Evolutionary conservation across 1,140 invertebrate species (phyloP).

Genomic region (Heliconius eleuchia): DNA sequence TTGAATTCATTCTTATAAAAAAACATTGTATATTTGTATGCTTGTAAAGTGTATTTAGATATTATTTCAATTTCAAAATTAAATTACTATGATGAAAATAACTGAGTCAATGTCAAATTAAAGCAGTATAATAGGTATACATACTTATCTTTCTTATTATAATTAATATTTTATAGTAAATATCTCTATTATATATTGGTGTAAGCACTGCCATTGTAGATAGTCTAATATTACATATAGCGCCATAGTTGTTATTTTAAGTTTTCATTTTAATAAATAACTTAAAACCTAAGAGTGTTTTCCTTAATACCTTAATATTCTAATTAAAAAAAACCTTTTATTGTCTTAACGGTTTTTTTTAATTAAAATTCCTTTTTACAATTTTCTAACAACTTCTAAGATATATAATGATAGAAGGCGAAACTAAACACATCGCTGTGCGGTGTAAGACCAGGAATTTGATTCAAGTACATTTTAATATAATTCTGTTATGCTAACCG

Average conservation of each 20-base stretch:
- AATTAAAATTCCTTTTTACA: too few relatives aligned
- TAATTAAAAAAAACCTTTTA: too few relatives aligned
- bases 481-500: too few relatives aligned
- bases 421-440: too few relatives aligned
- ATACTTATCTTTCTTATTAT: constrained; percentile 22
- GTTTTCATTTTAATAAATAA: constrained; percentile 46
- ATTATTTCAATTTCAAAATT: background rate
- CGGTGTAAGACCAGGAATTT: too few relatives aligned
- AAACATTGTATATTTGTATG: constrained; percentile 11
- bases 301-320: background rate
- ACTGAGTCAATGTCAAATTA: background rate
- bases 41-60: background rate
- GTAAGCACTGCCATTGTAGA: constrained; percentile 72
- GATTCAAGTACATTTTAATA: too few relatives aligned
- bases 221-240: constrained; percentile 56
- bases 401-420: too few relatives aligned
- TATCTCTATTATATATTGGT: constrained; percentile 43
- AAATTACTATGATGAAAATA: background rate
- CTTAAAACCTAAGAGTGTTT: constrained; percentile 23
- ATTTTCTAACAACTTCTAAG: too few relatives aligned
- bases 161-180: constrained; percentile 28
- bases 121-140: background rate
- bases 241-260: constrained; percentile 40
- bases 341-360: too few relatives aligned
- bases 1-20: background rate